These are phyloP conservation scores for Colostygia pectinataria DNA, from an alignment of 2,888 invertebrate species.

Conservation along the genomic window DNA sequence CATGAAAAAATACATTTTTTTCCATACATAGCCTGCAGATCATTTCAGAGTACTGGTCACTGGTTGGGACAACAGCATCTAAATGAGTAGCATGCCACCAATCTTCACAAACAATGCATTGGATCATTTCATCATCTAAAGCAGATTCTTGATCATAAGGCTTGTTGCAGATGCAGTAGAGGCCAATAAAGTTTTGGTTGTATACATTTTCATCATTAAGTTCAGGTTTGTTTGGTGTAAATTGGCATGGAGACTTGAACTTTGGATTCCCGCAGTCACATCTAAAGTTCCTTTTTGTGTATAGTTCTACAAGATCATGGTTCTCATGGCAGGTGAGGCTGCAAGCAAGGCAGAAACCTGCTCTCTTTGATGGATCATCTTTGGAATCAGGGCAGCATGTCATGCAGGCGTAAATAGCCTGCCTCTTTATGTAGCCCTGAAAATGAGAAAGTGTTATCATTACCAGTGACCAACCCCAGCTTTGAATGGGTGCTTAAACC, in stretches of 20 bases:
- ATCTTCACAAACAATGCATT: constrained; percentile 98
- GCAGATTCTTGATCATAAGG: constrained; percentile 96
- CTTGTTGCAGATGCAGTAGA: constrained; percentile 95
- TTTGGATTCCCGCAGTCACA: constrained; percentile 97
- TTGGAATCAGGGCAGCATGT: constrained; percentile 91
- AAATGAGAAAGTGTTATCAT: constrained; percentile 37
- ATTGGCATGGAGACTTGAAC: constrained; percentile 87
- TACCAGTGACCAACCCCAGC: not conserved
- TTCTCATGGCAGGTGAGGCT: constrained; percentile 97
- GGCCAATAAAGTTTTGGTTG: constrained; percentile 96
- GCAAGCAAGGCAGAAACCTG: constrained; percentile 97
- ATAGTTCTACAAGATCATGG: constrained; percentile 97
- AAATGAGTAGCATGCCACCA: constrained; percentile 96
- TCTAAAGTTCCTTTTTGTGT: constrained; percentile 97
- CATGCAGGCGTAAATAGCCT: constrained; percentile 96
- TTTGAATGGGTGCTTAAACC: no score
- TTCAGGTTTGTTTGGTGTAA: constrained; percentile 84
- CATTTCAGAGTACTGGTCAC: constrained; percentile 89
- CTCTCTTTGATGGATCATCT: constrained; percentile 82
- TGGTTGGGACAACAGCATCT: constrained; percentile 81
- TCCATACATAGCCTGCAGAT: constrained; percentile 91
- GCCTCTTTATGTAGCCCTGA: constrained; percentile 95
- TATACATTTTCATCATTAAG: constrained; percentile 89
- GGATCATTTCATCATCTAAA: constrained; percentile 95
- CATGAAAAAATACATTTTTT: constrained; percentile 88